Base-by-base conservation (phyloP, 2,113 vertebrate genomes). In the Bos indicus region DNA sequence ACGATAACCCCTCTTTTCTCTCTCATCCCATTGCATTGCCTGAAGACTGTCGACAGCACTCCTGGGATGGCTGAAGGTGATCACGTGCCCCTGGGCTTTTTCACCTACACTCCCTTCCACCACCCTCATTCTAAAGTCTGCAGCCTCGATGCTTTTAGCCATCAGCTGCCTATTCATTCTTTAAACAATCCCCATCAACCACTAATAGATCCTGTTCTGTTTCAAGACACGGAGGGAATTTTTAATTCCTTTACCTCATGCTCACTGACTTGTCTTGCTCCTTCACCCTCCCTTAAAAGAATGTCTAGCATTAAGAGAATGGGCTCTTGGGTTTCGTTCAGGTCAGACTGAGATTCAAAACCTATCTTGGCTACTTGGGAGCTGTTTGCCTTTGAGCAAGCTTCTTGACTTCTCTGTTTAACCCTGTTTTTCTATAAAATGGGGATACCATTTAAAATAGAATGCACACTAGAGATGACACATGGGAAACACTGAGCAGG, bases 51-150 rank as follows among this genome's bases (percentile, higher is more conserved):
- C 6, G 30, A 7, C 13, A 4, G 12, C 56, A 7, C 23, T 67
- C 30, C 13, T 14, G 11, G 59, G 21, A 40, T 23, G 28, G 33
- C 21, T 30, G 23, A 92, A 60, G 8, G 64, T 36, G 23, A 16
- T 0, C 0, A 23, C 43, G n/a, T 2, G 1, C 33, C 7, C 71
- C n/a, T 59, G 16, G 28, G 46, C 33, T 21, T 30, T 11, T 40
- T 28, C 8, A 16, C 52, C 43, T 57, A 10, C 10, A 51, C 0
- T 36, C 19, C 30, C 25, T 23, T 60, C 25, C 43, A 25, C 11
- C 80, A 15, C 19, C 43, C n/a, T 43, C 17, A 7, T 9, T 80
- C 40, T 86, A 21, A 81, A 48, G 40, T 23, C 57, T 48, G 2
- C 7, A 77, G 51, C 7, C 26, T 52, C 33, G 77, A 33, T 7